Evolutionary conservation across 2,888 invertebrate species (phyloP), one percentile per base, ranked within the genome.

Genomic region (Synergus gifuensis): DNA sequence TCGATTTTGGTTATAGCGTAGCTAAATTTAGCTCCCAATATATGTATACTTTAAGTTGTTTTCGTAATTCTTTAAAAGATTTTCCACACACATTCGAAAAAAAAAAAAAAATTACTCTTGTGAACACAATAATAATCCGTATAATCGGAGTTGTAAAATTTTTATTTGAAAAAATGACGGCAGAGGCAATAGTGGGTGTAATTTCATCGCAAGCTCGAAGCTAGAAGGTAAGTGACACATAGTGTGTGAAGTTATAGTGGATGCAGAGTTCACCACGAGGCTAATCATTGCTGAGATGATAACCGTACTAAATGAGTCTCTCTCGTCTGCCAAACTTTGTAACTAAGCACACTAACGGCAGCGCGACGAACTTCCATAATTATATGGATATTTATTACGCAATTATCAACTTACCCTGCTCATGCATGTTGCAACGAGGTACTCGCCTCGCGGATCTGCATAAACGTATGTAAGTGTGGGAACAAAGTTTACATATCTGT

Each of bases 331-430:
- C 76, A 62, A 77, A 77, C 44, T 77, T 77, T 77, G 77, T 49
- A 77, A 77, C 77, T 44, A 62, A 46, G 77, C 77, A 49, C 62
- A 77, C 63, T 64, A 63, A 62, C 28, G 22, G 44, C 77, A 46
- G 54, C 64, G 28, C 64, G 69, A 77, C 81, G 14, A 84, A 82
- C 79, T 85, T 84, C 80, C 81, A 67, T 83, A 85, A 85, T 85
- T 85, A 84, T 54, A 73, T 79, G 84, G 81, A 84, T 84, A 85
- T 84, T 85, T 83, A 84, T 85, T 81, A 84, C 82, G 81, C 81
- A 83, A 83, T 85, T 84, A 84, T 78, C 76, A 81, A 83, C 79
- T 81, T 81, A 49, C 36, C 54, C 42, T 54, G 66, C 16, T 67
- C 22, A 66, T 69, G 49, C 66, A 77, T 46, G 40, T 40, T 54